phyloP scores from a whole-genome alignment of 2,888 invertebrate genomes.

The Pristionchus entomophagus region DNA sequence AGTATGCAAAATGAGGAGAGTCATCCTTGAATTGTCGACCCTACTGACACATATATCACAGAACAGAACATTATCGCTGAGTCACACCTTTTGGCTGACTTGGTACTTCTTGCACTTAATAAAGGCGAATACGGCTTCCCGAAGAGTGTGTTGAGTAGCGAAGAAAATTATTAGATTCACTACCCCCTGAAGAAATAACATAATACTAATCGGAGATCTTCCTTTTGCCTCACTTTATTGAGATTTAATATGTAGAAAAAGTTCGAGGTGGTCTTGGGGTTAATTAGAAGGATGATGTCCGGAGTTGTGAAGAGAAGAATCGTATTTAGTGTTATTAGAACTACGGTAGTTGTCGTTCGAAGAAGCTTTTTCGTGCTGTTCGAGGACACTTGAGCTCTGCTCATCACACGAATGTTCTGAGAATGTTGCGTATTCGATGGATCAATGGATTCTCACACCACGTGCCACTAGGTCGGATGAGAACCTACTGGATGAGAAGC shows the following conservation, averaged over 20 bases:
- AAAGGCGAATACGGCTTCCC: slow-evolving; percentile 8
- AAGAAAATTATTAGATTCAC: slow-evolving; percentile 41
- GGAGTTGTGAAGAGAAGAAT: slow-evolving; percentile 33
- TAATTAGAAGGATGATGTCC: slow-evolving; percentile 27
- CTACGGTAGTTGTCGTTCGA: slow-evolving; percentile 29
- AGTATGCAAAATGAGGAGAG: too few species aligned
- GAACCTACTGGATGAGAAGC: too few species aligned
- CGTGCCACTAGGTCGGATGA: too few species aligned
- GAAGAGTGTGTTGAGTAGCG: slow-evolving; percentile 34
- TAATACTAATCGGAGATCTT: neutral
- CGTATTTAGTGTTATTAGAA: slow-evolving; percentile 19
- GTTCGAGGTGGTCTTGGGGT: slow-evolving; percentile 19
- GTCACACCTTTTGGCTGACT: neutral
- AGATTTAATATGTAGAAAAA: slow-evolving; percentile 42
- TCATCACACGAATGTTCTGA: slow-evolving; percentile 30
- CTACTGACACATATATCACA: neutral
- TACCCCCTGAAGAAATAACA: slow-evolving; percentile 8
- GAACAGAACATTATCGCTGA: neutral
- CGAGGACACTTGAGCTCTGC: slow-evolving; percentile 2
- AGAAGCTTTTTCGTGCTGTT: slow-evolving; percentile 29
- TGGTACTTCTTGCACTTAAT: slow-evolving; percentile 25
- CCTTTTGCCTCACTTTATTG: neutral
- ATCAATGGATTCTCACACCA: too few species aligned
- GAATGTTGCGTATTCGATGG: too few species aligned
- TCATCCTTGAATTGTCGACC: too few species aligned